Conservation (phyloP, 2,888 invertebrate genomes). For the Oscheius sp. region DNA sequence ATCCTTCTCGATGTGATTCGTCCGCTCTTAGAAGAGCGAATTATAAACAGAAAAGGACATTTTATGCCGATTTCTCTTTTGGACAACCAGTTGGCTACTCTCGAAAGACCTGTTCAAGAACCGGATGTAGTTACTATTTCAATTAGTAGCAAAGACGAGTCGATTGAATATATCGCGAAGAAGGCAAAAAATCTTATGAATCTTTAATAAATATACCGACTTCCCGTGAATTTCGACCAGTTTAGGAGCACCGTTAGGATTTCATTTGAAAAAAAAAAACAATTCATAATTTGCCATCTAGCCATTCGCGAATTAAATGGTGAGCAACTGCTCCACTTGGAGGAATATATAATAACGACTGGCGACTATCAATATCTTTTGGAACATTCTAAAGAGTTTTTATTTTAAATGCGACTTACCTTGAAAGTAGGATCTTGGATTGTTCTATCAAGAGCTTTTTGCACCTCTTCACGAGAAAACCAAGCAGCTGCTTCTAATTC, state of each 20-base stretch:
- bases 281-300: slow-evolving; percentile 34
- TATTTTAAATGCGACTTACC: slow-evolving; percentile 13
- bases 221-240: too few relatives aligned
- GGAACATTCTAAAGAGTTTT: slow-evolving; percentile 38
- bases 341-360: slow-evolving; percentile 69
- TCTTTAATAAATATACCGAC: too few relatives aligned
- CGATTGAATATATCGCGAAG: background rate
- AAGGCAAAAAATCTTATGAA: background rate
- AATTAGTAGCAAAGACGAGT: background rate
- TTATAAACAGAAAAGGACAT: slow-evolving; percentile 29
- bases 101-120: slow-evolving; percentile 36
- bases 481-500: slow-evolving; percentile 74
- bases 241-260: background rate
- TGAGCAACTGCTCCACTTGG: slow-evolving; percentile 74
- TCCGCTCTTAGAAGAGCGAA: slow-evolving; percentile 26
- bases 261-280: background rate
- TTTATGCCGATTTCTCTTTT: slow-evolving; percentile 38
- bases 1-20: background rate
- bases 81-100: slow-evolving; percentile 36
- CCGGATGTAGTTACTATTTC: background rate
- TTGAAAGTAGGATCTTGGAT: slow-evolving; percentile 54
- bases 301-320: slow-evolving; percentile 73
- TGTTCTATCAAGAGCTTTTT: slow-evolving; percentile 69
- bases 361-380: slow-evolving; percentile 40
- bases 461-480: slow-evolving; percentile 72